These are phyloP conservation scores for Clarias platycephalus DNA, from an alignment of 2,797 vertebrate species.

Conservation along the genomic window DNA sequence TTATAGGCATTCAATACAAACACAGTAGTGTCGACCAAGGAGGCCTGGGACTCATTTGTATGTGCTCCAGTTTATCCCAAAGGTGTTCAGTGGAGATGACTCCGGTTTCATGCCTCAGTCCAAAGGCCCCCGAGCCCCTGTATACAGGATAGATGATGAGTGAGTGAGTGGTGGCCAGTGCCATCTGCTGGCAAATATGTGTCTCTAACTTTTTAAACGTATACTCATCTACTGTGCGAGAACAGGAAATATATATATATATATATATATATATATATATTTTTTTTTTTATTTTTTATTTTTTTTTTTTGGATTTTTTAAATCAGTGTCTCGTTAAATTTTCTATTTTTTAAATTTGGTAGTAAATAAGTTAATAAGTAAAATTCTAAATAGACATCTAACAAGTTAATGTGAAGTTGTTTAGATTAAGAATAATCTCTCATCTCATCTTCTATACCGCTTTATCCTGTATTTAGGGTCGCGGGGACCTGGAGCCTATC, in stretches of 20 bases:
- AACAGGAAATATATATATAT: neutral
- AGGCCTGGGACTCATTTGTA: no score
- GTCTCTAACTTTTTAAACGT: neutral
- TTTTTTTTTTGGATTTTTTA: neutral
- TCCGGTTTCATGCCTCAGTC: no score
- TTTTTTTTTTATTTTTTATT: no score
- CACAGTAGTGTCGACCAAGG: no score
- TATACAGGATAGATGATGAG: no score
- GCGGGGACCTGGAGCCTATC: no score
- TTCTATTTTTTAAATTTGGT: neutral
- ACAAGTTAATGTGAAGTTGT: neutral
- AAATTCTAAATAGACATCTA: neutral
- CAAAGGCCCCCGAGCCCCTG: no score
- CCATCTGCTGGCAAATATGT: slow-evolving; percentile 1
- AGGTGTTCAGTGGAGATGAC: neutral
- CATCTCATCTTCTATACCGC: no score
- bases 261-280: no score
- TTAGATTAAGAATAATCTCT: no score
- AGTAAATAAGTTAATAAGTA: neutral
- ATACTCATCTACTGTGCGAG: neutral
- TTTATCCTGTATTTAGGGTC: no score
- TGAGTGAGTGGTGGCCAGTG: neutral
- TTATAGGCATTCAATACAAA: no score
- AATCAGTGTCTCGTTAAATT: neutral
- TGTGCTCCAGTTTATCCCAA: neutral